Conservation (phyloP, 2,888 invertebrate species). For the Conchocele bisecta region DNA sequence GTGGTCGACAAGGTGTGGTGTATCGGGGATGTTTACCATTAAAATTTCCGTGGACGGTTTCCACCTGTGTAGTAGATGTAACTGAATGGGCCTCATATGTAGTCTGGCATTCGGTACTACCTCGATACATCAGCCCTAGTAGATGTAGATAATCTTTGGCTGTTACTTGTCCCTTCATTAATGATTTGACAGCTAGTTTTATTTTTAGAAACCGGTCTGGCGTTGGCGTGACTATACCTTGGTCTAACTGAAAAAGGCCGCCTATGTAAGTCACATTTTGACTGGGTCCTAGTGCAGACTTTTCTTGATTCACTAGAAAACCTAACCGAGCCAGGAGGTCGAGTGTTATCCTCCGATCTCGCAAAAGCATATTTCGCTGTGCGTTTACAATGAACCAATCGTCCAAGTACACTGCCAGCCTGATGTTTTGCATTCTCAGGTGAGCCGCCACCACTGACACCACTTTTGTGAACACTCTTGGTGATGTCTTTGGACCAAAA, state of each 20-base stretch:
- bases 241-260: conserved; percentile 19
- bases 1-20: conserved; percentile 14
- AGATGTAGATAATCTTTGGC: conserved; percentile 21
- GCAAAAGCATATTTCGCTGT: too few species aligned
- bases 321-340: too few species aligned
- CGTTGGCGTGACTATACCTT: conserved; percentile 32
- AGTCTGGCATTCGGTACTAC: conserved; percentile 16
- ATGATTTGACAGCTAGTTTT: neutral
- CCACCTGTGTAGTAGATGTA: conserved; percentile 13
- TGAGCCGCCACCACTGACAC: too few species aligned
- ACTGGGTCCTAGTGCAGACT: too few species aligned
- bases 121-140: conserved; percentile 25
- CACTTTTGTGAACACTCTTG: conserved; percentile 29
- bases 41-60: conserved; percentile 17
- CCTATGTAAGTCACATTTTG: too few species aligned
- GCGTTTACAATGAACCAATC: too few species aligned
- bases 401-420: too few species aligned
- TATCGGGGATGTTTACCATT: conserved; percentile 10
- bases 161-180: neutral
- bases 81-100: conserved; percentile 30
- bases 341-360: too few species aligned
- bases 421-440: conserved; percentile 10
- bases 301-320: too few species aligned
- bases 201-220: conserved; percentile 32
- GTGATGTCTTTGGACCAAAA: conserved; percentile 29